Conservation (phyloP, 2,797 vertebrate genomes). For the Gallinago solitaria region DNA sequence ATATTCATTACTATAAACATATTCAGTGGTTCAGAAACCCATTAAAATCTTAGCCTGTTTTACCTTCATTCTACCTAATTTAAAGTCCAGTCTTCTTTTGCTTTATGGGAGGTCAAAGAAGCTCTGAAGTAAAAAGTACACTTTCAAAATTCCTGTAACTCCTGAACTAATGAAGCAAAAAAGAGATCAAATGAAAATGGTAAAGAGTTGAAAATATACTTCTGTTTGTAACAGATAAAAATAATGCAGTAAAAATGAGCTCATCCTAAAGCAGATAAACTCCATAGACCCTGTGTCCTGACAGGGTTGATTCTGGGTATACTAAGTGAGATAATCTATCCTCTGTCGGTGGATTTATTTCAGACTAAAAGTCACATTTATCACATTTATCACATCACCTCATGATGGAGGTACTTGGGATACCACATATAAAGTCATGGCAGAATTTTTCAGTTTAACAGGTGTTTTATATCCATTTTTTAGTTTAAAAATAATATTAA, state of each 20-base stretch:
- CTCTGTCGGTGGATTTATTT: neutral
- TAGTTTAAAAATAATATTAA: neutral
- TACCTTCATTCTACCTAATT: constrained; percentile 25
- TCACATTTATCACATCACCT: neutral
- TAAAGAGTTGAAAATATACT: neutral
- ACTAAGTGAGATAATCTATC: neutral
- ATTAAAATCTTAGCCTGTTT: constrained; percentile 22
- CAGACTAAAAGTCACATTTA: neutral
- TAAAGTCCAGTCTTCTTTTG: neutral
- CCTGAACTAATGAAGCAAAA: neutral
- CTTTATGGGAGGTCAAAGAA: neutral
- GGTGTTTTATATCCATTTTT: neutral
- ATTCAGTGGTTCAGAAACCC: neutral
- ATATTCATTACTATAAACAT: constrained; percentile 53
- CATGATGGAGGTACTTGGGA: neutral
- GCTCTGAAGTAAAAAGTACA: neutral
- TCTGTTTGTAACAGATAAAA: neutral
- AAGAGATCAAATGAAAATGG: neutral
- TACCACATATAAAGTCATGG: neutral
- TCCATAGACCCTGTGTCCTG: neutral
- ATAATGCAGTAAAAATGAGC: neutral
- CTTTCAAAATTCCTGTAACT: constrained; percentile 16
- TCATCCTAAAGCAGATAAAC: neutral
- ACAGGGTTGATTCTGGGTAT: neutral
- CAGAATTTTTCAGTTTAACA: neutral